Base-by-base conservation (phyloP, 2,888 invertebrate species). In the Brenthis hecate region DNA sequence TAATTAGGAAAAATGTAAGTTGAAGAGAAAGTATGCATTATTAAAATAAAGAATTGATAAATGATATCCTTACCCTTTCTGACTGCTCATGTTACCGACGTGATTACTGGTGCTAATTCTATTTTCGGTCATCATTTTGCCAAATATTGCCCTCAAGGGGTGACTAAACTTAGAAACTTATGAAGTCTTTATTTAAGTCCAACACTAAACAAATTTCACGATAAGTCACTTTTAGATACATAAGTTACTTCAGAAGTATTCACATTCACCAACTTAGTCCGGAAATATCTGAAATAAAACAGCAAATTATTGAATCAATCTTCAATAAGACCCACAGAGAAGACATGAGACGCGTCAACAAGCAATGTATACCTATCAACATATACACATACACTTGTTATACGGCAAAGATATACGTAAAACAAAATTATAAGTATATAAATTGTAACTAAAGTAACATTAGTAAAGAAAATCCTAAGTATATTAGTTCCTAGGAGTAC, bases 71-170 rank as follows among this genome's bases (percentile, higher is more conserved):
- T 86, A 94, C 94, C 94, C 92, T 91, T 94, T 94, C 83, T 94
- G 94, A 89, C 86, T 92, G 83, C 82, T 88, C 86, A 94, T 93
- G 85, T 93, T 94, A 87, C 93, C 90, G 79, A 93, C 93, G 92
- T 94, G 94, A 92, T 94, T 94, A 92, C 94, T 95, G 82, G 95
- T 94, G 92, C 94, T 95, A 89, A 95, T 93, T 90, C 94, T 94
- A 88, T 94, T 95, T 93, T 96, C 95, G 84, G 95, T 96, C 95
- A 96, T 96, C 95, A 95, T 96, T 89, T 93, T 89, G 83, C 86
- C 88, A 71, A 72, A 70, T 69, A 65, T 43, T 67, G 85, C 85
- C 89, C 89, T 83, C 82, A 81, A 85, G 87, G 89, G 91, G 87
- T 77, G 85, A 88, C 88, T 88, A 87, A 88, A 89, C 89, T 89